Evolutionary conservation across 2,113 vertebrate species (phyloP).

Genomic region (Eublepharis macularius): DNA sequence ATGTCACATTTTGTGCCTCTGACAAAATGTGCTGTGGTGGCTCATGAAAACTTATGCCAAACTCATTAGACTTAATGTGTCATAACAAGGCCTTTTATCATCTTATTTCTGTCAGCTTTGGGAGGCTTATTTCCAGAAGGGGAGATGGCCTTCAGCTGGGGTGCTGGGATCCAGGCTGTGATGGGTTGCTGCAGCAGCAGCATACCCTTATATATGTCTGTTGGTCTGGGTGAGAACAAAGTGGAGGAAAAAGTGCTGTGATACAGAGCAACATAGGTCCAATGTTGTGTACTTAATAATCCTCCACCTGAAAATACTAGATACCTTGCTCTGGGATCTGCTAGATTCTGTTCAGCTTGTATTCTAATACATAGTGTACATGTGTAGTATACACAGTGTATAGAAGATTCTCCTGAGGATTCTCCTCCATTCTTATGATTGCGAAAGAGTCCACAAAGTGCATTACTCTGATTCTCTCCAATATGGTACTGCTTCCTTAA

Average conservation of each 20-base stretch:
- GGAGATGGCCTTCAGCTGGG: neutral
- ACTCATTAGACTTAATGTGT: too few relatives aligned
- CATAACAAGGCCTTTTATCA: too few relatives aligned
- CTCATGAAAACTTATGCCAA: too few relatives aligned
- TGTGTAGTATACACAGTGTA: neutral
- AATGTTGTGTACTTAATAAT: neutral
- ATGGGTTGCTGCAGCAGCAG: neutral
- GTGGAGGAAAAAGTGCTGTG: slow-evolving; percentile 13
- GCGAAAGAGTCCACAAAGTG: neutral
- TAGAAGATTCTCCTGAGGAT: neutral
- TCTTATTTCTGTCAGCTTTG: too few relatives aligned
- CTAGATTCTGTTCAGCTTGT: neutral
- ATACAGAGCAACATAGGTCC: neutral
- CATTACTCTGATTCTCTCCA: neutral
- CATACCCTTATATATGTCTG: neutral
- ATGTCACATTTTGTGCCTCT: too few relatives aligned
- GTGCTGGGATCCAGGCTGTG: neutral
- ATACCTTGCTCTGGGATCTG: too few relatives aligned
- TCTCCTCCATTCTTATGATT: neutral
- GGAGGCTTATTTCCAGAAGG: neutral
- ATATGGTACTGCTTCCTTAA: neutral
- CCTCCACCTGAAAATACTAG: neutral
- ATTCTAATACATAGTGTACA: neutral
- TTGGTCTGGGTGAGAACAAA: neutral
- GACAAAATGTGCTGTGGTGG: too few relatives aligned